phyloP scores from a whole-genome alignment of 2,113 vertebrate species.

The Cettia cetti region DNA sequence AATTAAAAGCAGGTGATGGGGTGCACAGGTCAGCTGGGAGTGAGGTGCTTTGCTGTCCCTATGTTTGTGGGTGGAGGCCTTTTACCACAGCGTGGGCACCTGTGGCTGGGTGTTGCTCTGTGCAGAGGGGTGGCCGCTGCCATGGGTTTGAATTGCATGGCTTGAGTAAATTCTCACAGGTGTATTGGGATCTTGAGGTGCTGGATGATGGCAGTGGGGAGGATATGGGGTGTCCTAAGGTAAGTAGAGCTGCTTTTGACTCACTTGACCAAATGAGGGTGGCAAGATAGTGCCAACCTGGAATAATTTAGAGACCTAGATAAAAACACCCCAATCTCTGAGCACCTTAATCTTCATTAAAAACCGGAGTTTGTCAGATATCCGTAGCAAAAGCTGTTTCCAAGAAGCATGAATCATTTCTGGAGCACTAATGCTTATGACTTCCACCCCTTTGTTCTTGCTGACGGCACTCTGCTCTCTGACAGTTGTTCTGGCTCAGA shows the following conservation, averaged over 20 bases:
- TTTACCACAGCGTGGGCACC: neutral
- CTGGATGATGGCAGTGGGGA: neutral
- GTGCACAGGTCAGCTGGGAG: neutral
- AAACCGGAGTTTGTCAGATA: neutral
- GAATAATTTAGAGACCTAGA: neutral
- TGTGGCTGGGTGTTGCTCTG: neutral
- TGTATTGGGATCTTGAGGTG: neutral
- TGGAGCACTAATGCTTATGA: neutral
- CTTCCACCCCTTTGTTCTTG: conserved; percentile 40
- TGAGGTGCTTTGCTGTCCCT: neutral
- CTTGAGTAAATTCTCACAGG: neutral
- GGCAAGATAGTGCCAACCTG: neutral
- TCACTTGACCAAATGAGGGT: neutral
- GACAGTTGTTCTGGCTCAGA: neutral
- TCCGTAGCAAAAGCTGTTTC: neutral
- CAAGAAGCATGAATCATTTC: conserved; percentile 40
- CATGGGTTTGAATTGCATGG: neutral
- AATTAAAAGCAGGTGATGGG: neutral
- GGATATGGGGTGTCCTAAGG: neutral
- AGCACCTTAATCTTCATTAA: neutral
- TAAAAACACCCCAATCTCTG: neutral
- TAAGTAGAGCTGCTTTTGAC: neutral
- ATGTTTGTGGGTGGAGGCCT: neutral
- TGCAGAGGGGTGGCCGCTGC: neutral
- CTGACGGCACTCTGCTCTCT: neutral